Evolutionary conservation across 2,113 vertebrate genomes (phyloP).

Genomic region (Mesocricetus auratus): DNA sequence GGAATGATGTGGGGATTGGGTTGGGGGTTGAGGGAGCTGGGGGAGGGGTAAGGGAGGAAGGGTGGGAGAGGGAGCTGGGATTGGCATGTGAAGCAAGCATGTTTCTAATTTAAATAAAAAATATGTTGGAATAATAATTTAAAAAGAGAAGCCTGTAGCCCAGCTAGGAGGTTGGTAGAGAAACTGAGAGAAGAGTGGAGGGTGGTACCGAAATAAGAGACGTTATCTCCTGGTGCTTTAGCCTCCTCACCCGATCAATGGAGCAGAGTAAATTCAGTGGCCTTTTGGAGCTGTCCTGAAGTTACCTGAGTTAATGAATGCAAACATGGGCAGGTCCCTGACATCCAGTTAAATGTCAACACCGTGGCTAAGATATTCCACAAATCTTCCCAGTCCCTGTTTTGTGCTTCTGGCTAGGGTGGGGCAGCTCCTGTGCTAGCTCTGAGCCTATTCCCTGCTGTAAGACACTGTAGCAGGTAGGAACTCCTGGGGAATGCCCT

Average conservation of each 20-base stretch:
- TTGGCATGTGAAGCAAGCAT: no score
- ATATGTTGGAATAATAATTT: no score
- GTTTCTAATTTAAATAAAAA: no score
- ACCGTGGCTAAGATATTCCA: not conserved
- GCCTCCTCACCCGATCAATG: not conserved
- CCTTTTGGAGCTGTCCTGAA: not conserved
- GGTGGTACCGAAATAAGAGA: not conserved
- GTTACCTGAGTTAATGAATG: not conserved
- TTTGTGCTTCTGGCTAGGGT: not conserved
- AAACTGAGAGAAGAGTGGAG: not conserved
- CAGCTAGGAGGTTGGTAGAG: no score
- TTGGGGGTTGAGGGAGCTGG: no score
- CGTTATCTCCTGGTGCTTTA: not conserved
- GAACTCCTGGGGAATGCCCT: not conserved
- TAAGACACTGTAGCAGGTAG: rapidly evolving
- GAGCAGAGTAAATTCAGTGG: not conserved
- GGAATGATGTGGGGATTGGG: no score
- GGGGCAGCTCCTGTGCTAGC: not conserved
- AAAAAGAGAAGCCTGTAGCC: rapidly evolving
- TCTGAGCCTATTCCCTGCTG: not conserved
- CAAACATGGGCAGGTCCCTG: not conserved
- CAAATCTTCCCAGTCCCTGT: not conserved
- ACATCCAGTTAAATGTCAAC: not conserved
- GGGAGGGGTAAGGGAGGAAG: no score
- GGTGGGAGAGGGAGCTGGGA: no score